These are phyloP conservation scores for Isichthys henryi DNA, from an alignment of 2,113 vertebrate genomes.

Conservation along the genomic window DNA sequence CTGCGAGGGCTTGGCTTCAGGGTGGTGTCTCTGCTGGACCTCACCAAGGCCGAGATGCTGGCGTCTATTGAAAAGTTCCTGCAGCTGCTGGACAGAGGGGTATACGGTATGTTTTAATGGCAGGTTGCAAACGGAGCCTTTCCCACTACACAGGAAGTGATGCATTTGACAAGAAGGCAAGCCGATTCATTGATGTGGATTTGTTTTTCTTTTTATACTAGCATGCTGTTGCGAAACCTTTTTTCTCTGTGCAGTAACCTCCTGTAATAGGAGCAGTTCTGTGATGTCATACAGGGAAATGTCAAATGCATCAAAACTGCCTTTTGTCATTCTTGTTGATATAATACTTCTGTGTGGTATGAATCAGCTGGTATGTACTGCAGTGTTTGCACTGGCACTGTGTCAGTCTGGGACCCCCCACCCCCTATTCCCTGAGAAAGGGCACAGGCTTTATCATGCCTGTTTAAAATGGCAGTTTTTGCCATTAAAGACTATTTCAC, in stretches of 20 bases:
- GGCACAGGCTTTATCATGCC: neutral
- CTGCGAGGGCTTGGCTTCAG: constrained; percentile 70
- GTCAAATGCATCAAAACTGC: neutral
- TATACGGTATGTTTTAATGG: constrained; percentile 63
- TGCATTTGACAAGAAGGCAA: neutral
- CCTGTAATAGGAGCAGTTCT: neutral
- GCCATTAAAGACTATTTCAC: neutral
- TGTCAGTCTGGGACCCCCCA: neutral
- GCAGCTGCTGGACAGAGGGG: constrained; percentile 69
- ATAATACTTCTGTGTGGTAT: neutral
- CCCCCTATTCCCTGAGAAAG: neutral
- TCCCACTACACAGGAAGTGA: neutral
- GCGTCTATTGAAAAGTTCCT: constrained; percentile 63
- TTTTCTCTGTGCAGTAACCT: neutral
- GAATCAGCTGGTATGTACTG: neutral
- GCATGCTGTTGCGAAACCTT: neutral
- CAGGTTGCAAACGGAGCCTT: neutral
- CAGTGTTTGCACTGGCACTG: neutral
- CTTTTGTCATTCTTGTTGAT: neutral
- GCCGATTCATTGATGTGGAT: neutral
- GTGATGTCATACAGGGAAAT: neutral
- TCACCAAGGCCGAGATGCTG: constrained; percentile 71
- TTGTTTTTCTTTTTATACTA: neutral
- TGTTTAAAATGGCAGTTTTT: neutral
- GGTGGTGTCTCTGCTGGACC: constrained; percentile 77